Conservation (phyloP, 2,797 vertebrate species). For the Bovichtus variegatus region DNA sequence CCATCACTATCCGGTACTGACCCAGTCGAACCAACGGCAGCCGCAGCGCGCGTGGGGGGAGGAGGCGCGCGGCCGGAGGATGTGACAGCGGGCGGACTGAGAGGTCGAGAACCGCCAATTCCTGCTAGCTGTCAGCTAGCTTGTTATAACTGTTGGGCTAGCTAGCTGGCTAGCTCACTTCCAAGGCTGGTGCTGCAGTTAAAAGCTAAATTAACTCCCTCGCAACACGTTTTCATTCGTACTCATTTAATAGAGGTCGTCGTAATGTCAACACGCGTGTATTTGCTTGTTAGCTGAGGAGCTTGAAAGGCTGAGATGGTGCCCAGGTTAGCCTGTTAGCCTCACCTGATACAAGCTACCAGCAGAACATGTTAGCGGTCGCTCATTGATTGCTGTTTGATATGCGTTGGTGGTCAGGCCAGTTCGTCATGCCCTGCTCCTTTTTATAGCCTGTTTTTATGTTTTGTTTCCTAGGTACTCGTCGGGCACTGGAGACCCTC, state of each 20-base stretch:
- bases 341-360: slow-evolving; percentile 6
- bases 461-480: neutral
- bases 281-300: neutral
- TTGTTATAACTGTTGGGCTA: slow-evolving; percentile 17
- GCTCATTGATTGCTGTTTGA: neutral
- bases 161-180: slow-evolving; percentile 23
- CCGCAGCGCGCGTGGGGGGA: neutral
- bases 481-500: neutral
- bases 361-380: neutral
- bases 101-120: slow-evolving; percentile 72
- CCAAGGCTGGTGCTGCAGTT: neutral
- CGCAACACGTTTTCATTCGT: rapidly evolving
- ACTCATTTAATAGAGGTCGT: rapidly evolving
- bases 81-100: slow-evolving; percentile 23
- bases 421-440: neutral
- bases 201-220: neutral
- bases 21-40: neutral
- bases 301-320: neutral
- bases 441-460: neutral
- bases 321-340: slow-evolving; percentile 51
- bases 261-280: neutral
- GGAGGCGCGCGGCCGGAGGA: slow-evolving; percentile 11
- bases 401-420: neutral
- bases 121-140: slow-evolving; percentile 73
- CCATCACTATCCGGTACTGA: rapidly evolving